Conservation (phyloP, 1,140 invertebrate genomes). For the Atta colombica region DNA sequence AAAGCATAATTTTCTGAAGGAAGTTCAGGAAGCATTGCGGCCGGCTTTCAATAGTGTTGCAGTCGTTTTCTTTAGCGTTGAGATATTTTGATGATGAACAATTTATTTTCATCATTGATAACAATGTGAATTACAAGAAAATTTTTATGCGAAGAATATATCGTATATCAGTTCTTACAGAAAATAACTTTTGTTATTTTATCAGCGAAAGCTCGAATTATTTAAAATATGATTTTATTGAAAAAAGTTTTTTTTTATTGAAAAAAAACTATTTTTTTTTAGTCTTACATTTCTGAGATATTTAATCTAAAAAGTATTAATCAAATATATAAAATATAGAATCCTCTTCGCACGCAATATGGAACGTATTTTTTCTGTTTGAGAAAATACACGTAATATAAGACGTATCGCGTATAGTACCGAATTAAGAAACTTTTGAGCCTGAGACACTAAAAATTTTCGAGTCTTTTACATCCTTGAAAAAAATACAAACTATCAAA, state of each 20-base stretch:
- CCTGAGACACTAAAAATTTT: no score
- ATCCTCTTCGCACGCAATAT: not conserved
- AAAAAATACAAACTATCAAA: no score
- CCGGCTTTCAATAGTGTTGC: not conserved
- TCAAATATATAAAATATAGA: not conserved
- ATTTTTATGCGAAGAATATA: not conserved
- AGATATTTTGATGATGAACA: not conserved
- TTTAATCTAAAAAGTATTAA: no score
- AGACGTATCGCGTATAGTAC: not conserved
- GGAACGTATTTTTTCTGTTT: not conserved
- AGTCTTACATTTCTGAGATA: no score
- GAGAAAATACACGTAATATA: not conserved
- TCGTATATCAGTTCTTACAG: no score
- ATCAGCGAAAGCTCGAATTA: no score
- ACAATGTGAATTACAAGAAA: not conserved
- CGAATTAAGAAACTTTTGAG: no score
- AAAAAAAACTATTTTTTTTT: no score
- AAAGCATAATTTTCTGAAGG: not conserved
- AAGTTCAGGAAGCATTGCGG: conserved; percentile 1
- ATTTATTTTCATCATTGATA: conserved; percentile 17
- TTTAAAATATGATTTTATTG: no score
- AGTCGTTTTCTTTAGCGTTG: not conserved
- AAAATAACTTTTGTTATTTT: no score
- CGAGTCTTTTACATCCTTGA: no score
- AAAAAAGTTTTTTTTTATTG: no score